Percentiles rank a stretch among this genome's conserved stretches.
Conservation (phyloP, 1,140 invertebrate species). For the Melanaphis sacchari region DNA sequence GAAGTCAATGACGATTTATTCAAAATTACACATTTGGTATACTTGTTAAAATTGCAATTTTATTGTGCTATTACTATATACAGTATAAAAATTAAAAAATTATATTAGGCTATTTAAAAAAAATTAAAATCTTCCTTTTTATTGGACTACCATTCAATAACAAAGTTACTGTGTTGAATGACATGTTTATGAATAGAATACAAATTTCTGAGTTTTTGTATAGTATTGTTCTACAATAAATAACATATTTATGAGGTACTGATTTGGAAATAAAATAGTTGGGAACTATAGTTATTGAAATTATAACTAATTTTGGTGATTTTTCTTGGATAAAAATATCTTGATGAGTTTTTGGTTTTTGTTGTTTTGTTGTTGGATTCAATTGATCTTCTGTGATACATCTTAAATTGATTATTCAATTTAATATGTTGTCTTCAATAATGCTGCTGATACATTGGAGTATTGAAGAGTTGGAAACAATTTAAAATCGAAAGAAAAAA, state of each 20-base stretch:
- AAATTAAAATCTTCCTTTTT: neutral
- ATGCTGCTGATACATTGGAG: neutral
- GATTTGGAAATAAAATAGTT: slow-evolving; percentile 24
- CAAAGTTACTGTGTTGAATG: neutral
- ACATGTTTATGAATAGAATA: neutral
- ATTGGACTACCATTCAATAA: neutral
- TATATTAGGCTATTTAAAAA: slow-evolving; percentile 30
- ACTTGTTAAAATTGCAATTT: slow-evolving; percentile 28
- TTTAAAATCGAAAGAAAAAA: neutral
- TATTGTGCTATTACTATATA: slow-evolving; percentile 2
- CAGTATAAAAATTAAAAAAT: neutral
- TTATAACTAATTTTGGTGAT: slow-evolving; percentile 14
- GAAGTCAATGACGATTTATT: slow-evolving; percentile 56
- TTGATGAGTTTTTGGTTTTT: slow-evolving; percentile 18
- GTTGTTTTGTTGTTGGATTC: slow-evolving; percentile 41
- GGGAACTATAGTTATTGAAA: neutral
- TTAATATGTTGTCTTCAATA: neutral
- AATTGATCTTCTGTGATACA: neutral
- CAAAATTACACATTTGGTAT: slow-evolving; percentile 52
- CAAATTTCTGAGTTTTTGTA: neutral
- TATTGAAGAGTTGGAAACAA: neutral
- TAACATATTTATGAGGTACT: slow-evolving; percentile 19
- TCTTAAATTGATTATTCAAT: neutral
- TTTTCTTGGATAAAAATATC: neutral
- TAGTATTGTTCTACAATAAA: neutral